These are phyloP conservation scores for Anguilla obscura DNA, from an alignment of 2,797 vertebrate species.

Conservation along the genomic window DNA sequence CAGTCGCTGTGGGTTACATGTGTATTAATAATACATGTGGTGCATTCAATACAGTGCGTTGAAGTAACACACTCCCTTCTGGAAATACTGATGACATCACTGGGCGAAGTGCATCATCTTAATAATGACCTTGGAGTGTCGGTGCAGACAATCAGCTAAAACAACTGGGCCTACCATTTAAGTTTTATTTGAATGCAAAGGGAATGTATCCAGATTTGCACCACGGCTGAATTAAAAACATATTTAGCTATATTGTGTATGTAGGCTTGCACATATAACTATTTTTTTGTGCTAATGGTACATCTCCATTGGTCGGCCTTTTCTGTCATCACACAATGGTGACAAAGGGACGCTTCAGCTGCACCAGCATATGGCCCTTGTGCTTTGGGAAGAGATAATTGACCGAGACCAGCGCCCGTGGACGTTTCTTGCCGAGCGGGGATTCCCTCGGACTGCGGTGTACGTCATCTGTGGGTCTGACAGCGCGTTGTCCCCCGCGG, in stretches of 20 bases:
- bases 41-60: conserved; percentile 23
- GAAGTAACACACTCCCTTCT: conserved; percentile 17
- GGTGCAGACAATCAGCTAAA: background rate
- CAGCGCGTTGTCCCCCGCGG: background rate
- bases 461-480: background rate
- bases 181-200: background rate
- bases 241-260: background rate
- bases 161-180: background rate
- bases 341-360: background rate
- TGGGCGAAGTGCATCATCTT: background rate
- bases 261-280: background rate
- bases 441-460: background rate
- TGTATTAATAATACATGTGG: conserved; percentile 19
- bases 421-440: background rate
- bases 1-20: background rate
- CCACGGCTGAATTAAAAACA: background rate
- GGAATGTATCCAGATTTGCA: background rate
- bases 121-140: background rate
- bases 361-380: background rate
- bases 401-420: background rate
- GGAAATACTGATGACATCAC: background rate
- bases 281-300: background rate
- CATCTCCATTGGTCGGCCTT: background rate
- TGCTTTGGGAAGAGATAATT: background rate
- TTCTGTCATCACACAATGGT: background rate